A percentile compares a stretch with the other conserved stretches of the same genome.
Evolutionary conservation across 2,113 vertebrate species (phyloP).

Genomic region (Ellobius talpinus): DNA sequence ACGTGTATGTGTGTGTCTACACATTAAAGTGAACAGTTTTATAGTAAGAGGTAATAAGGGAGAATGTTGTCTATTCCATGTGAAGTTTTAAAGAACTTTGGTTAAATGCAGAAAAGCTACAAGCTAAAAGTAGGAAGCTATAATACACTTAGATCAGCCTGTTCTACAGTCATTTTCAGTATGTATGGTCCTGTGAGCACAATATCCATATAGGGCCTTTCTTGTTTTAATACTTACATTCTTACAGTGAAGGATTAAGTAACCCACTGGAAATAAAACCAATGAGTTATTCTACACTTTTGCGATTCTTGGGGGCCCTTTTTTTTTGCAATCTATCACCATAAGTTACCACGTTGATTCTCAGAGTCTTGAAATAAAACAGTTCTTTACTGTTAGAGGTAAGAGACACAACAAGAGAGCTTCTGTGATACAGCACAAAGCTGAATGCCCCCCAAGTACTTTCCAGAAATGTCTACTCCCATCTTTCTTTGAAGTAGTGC

Average conservation of each 20-base stretch:
- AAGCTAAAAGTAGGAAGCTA: not conserved
- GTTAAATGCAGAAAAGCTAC: not conserved
- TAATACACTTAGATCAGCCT: not conserved
- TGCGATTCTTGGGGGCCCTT: not conserved
- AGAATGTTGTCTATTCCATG: not conserved
- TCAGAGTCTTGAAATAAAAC: not conserved
- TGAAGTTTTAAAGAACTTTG: not conserved
- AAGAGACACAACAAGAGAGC: not conserved
- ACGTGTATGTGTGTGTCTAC: not conserved
- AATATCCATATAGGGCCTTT: not conserved
- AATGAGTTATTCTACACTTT: not conserved
- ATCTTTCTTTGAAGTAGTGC: not conserved
- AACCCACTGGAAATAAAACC: not conserved
- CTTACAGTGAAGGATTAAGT: not conserved
- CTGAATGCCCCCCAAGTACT: not conserved
- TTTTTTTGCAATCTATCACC: not conserved
- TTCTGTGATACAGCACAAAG: not conserved
- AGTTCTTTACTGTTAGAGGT: not conserved
- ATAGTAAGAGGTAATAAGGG: not conserved
- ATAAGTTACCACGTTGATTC: not conserved
- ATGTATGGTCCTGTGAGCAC: not conserved
- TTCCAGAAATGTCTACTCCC: not conserved
- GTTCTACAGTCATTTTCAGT: constrained; percentile 13
- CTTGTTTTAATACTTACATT: not conserved
- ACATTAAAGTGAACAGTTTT: not conserved